Evolutionary conservation across 2,888 invertebrate species (phyloP), one percentile per base, ranked within the genome.

Genomic region (Cantharis lateralis): DNA sequence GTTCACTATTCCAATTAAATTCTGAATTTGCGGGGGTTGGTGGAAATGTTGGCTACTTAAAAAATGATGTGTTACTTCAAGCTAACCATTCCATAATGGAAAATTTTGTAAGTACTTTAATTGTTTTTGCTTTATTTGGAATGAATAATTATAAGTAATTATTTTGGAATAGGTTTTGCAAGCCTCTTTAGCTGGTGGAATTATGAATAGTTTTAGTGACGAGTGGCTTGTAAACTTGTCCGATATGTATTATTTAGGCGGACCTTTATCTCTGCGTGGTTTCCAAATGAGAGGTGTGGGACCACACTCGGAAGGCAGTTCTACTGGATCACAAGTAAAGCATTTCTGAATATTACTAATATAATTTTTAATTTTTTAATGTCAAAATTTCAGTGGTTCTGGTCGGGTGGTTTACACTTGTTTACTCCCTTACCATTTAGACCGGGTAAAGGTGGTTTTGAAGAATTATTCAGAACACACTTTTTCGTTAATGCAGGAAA

Each of bases 371-470:
- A 24, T 24, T n/a, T 66, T 48, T 61, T 26, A 48, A 72, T 16
- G 9, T 0, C 71, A 79, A 76, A 73, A 75, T 84, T 85, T 1
- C 86, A 94, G 90, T 91, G 94, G 63, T 97, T 95, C 88, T 97
- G 98, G 96, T 93, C 96, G 13, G 91, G 92, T 2, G 98, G 95
- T 0, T 86, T 96, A 11, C 98, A 99, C 89, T 84, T 97, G 26
- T 98, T 95, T 90, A 92, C 95, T 1, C 98, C 98, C 10, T 90
- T 99, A 76, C 98, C 98, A 15, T 97, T 97, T 89, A 91, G 92
- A 80, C 93, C 94, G 3, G 93, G 95, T 11, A 91, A 92, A 83
- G 94, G 94, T 64, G 94, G 95, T 9, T 91, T 98, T 81, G 95
- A 95, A 0, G 94, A 96, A 81, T 90, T 96, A 82, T 95, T 98